Evolutionary conservation across 2,113 vertebrate species (phyloP).

Genomic region (Oncorhynchus clarkii): DNA sequence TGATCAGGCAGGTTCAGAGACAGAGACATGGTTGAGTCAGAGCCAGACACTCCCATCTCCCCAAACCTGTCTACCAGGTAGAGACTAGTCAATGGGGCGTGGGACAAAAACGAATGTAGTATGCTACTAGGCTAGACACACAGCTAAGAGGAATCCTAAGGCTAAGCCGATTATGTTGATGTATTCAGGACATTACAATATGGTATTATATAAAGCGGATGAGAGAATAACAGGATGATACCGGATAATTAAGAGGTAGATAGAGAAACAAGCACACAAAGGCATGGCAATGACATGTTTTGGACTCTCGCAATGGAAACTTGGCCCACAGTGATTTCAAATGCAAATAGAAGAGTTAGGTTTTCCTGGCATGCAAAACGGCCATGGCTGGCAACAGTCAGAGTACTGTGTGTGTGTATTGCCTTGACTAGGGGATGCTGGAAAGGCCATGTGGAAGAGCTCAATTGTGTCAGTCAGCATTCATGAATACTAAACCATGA

Average conservation of each 20-base stretch:
- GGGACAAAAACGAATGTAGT: too few relatives aligned
- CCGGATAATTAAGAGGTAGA: background rate
- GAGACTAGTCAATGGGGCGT: constrained; percentile 2
- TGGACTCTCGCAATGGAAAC: constrained; percentile 16
- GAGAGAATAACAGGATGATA: background rate
- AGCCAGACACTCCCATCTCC: constrained; percentile 24
- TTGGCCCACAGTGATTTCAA: background rate
- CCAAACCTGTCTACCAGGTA: constrained; percentile 42
- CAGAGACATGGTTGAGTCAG: constrained; percentile 24
- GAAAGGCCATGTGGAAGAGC: constrained; percentile 51
- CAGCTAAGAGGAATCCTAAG: background rate
- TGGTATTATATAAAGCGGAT: background rate
- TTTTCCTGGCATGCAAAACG: constrained; percentile 55
- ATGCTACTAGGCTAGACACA: background rate
- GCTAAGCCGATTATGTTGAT: background rate
- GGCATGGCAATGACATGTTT: background rate
- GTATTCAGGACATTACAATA: background rate
- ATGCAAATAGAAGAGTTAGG: constrained; percentile 46
- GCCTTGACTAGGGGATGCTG: constrained; percentile 27
- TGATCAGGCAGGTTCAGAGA: constrained; percentile 1
- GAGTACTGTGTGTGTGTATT: background rate
- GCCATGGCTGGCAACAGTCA: constrained; percentile 4
- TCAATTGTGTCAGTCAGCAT: constrained; percentile 40
- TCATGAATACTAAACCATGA: constrained; percentile 56
- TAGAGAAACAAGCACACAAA: background rate